A percentile compares a stretch with the other conserved stretches of the same genome.
phyloP scores from a whole-genome alignment of 2,888 invertebrate genomes.

The Caenorhabditis sp. region DNA sequence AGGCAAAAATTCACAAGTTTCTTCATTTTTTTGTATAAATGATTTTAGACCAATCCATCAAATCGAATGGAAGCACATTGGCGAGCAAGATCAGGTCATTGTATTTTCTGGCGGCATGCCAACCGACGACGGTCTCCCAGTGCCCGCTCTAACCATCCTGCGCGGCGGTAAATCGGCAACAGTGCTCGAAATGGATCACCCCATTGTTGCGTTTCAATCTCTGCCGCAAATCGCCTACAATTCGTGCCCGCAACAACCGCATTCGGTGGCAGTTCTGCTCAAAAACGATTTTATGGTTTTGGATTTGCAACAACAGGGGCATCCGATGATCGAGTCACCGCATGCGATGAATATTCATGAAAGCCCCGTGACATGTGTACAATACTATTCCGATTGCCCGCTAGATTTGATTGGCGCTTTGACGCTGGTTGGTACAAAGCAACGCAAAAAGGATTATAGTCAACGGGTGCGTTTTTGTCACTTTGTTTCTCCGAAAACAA shows the following conservation, averaged over 20 bases:
- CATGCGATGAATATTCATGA: conserved; percentile 99
- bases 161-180: conserved; percentile 65
- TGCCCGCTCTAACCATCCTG: conserved; percentile 73
- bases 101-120: conserved; percentile 70
- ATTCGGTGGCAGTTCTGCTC: conserved; percentile 93
- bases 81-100: conserved; percentile 63
- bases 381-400: conserved; percentile 96
- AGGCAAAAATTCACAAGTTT: not conserved
- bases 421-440: conserved; percentile 84
- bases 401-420: conserved; percentile 96
- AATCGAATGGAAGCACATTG: conserved; percentile 63
- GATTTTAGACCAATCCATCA: conserved; percentile 55
- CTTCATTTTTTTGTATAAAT: not conserved
- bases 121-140: conserved; percentile 66
- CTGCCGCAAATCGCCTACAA: conserved; percentile 72
- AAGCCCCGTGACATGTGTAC: conserved; percentile 94
- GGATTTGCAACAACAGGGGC: conserved; percentile 91
- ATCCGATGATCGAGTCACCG: conserved; percentile 98
- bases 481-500: conserved; percentile 3
- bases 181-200: conserved; percentile 98
- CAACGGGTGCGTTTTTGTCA: conserved; percentile 58
- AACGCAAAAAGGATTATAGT: conserved; percentile 76
- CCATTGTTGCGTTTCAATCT: conserved; percentile 93
- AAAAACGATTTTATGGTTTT: conserved; percentile 97
- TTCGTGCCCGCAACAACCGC: conserved; percentile 88